Base-by-base conservation (phyloP, 1,140 invertebrate genomes). In the Telenomus remus region DNA sequence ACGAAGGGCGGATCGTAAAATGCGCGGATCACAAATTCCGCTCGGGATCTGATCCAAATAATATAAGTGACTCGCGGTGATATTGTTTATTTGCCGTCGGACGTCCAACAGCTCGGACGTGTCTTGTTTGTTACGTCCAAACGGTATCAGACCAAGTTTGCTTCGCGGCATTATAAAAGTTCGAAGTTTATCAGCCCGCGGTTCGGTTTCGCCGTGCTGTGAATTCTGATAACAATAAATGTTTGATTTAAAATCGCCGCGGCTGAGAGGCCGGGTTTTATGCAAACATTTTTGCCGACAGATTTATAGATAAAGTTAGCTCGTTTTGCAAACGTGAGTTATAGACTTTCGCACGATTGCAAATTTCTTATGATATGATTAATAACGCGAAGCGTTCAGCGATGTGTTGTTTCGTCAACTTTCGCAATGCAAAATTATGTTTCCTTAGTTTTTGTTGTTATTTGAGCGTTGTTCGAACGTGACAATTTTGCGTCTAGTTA, bases 201-300 rank as follows among this genome's bases (percentile, higher is more conserved):
- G 12, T n/a, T 42, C 15, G 11, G 35, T n/a, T 10, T 27, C 39
- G 39, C 49, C 61, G 61, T 57, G 64, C 57, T 51, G 48, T 66
- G 54, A 66, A 66, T 66, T 14, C 42, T 27, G 39, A 66, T 66
- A 66, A 46, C 54, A 66, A 50, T 37, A 27, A 51, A 66, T 44
- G 14, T 66, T 57, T 51, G 39, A 66, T 44, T 65, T 56, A 65
- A 54, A 47, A 5, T 11, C n/a, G 39, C 7, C 7, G 39, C 3
- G 1, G 43, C 48, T 44, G 2, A 61, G 35, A 60, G 19, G 35
- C 49, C 27, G 56, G 37, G 35, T 27, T 16, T 55, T 65, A 65
- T 65, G 51, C 61, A 65, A 55, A 65, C 13, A 46, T 4, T 47
- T 33, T 43, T 1, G 7, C n/a, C 35, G 19, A 27, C 1, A 4